Evolutionary conservation across 1,140 invertebrate genomes (phyloP).

Genomic region (Notospermus geniculatus): DNA sequence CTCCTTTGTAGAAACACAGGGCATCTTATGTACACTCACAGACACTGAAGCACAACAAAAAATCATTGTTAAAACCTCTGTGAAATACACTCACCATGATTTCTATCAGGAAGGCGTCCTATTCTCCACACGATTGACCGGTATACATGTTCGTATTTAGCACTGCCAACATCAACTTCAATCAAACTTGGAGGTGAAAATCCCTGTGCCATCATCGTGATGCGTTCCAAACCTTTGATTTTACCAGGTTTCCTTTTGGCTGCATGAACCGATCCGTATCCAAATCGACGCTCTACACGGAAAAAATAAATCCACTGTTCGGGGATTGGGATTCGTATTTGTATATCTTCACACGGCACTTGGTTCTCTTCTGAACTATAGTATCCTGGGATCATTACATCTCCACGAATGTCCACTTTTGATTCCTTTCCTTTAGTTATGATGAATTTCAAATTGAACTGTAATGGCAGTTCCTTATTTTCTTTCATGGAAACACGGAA

Average conservation of each 20-base stretch:
- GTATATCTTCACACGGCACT: slow-evolving; percentile 81
- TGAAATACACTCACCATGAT: slow-evolving; percentile 72
- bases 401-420: slow-evolving; percentile 86
- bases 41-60: too few species aligned
- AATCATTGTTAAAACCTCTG: too few species aligned
- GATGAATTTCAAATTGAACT: slow-evolving; percentile 56
- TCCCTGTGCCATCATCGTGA: slow-evolving; percentile 70
- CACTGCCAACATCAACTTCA: slow-evolving; percentile 95
- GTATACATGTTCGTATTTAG: slow-evolving; percentile 99
- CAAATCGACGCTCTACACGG: slow-evolving; percentile 95
- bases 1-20: too few species aligned
- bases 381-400: slow-evolving; percentile 94
- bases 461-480: slow-evolving; percentile 94
- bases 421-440: slow-evolving; percentile 56
- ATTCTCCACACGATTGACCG: slow-evolving; percentile 97
- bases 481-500: slow-evolving; percentile 94
- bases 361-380: slow-evolving; percentile 87
- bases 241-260: slow-evolving; percentile 76
- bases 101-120: slow-evolving; percentile 91
- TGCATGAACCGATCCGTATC: slow-evolving; percentile 98
- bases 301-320: slow-evolving; percentile 99
- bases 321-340: slow-evolving; percentile 94
- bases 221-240: slow-evolving; percentile 59
- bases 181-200: slow-evolving; percentile 89
- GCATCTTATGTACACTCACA: too few species aligned